These are phyloP conservation scores for Triplophysa siluroides DNA, from an alignment of 2,113 vertebrate genomes.

Conservation along the genomic window DNA sequence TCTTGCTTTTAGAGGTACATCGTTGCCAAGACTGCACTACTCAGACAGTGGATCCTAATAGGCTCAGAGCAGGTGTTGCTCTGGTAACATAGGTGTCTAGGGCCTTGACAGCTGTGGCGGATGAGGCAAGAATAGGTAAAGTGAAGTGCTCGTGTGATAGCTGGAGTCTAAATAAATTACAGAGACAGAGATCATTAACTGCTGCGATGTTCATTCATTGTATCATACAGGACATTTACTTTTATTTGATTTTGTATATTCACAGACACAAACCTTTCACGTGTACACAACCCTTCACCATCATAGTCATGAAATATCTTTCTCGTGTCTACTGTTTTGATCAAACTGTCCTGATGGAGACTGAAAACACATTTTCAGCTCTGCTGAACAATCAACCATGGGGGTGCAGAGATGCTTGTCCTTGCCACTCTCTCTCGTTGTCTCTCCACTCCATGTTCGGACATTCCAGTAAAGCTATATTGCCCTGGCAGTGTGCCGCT, in stretches of 20 bases:
- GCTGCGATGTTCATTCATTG: not conserved
- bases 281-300: conserved; percentile 3
- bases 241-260: no score
- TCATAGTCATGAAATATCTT: conserved; percentile 21
- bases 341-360: conserved; percentile 56
- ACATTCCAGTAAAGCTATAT: conserved; percentile 65
- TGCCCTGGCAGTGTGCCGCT: conserved; percentile 44
- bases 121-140: conserved; percentile 39
- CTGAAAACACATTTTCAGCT: conserved; percentile 77
- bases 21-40: conserved; percentile 62
- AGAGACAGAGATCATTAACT: conserved; percentile 45
- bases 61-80: conserved; percentile 67
- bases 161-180: conserved; percentile 46
- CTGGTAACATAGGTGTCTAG: conserved; percentile 65
- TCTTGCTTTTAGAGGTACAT: conserved; percentile 61
- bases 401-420: conserved; percentile 63
- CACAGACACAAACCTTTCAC: not conserved
- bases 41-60: conserved; percentile 62
- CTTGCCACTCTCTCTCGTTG: conserved; percentile 58
- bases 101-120: conserved; percentile 41
- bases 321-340: conserved; percentile 51
- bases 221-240: not conserved
- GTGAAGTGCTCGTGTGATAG: not conserved
- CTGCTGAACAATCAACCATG: conserved; percentile 69
- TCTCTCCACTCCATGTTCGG: conserved; percentile 59